A percentile compares a stretch with the other conserved stretches of the same genome.
Conservation (phyloP, 35 echinoderm and acorn worm genomes). For the Hemicentrotus pulcherrimus region DNA sequence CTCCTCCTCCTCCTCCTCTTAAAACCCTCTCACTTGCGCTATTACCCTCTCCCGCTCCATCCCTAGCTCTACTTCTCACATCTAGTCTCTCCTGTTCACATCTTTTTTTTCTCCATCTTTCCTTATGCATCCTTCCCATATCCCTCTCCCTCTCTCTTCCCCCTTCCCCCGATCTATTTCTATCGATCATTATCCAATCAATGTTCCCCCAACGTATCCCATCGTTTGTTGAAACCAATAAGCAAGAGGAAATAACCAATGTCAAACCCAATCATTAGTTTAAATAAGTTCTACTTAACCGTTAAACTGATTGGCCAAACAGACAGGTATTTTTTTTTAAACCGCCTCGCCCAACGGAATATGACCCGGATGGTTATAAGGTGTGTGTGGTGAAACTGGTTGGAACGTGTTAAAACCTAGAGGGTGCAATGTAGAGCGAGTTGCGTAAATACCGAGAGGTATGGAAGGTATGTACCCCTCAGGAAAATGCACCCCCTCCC, state of each 20-base stretch:
- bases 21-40: too few relatives aligned
- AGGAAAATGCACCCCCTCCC: too few relatives aligned
- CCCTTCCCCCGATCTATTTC: neutral
- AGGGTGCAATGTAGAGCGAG: too few relatives aligned
- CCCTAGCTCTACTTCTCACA: neutral
- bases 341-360: neutral
- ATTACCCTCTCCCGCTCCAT: neutral
- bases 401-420: too few relatives aligned
- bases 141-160: neutral
- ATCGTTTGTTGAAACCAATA: neutral
- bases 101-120: neutral
- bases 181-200: neutral
- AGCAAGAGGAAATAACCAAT: neutral
- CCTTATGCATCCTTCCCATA: neutral
- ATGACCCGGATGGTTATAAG: neutral
- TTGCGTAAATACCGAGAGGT: too few relatives aligned
- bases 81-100: neutral
- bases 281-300: neutral
- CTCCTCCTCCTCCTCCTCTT: neutral
- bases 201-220: neutral
- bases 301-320: neutral
- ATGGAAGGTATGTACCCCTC: too few relatives aligned
- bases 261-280: neutral
- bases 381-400: neutral
- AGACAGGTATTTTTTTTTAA: neutral